Base-by-base conservation (phyloP, 1,140 invertebrate species). In the Zaprionus tsacasi region DNA sequence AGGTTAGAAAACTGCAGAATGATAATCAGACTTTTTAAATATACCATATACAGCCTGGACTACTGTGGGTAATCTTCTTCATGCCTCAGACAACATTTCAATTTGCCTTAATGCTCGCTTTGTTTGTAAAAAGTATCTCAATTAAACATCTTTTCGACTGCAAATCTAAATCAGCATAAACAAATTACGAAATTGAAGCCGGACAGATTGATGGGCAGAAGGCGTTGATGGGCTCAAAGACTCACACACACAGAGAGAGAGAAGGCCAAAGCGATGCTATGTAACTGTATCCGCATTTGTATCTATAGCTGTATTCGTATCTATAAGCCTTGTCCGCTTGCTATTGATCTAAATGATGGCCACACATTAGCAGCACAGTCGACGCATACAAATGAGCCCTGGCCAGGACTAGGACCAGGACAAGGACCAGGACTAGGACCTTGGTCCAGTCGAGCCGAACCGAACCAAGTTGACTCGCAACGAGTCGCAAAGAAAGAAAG, bases 301-400 rank as follows among this genome's bases (percentile, higher is more conserved):
- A 67, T 79, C 54, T 76, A 17, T 67, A 60, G 68, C 43, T 76
- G 52, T 67, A 60, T 70, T 65, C 66, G 52, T 66, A 66, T 64
- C 70, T 72, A 35, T 38, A 55, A 55, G 66, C 61, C 67, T 50
- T 59, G 59, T 71, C 52, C 63, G 72, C 57, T 68, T 66, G 61
- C 76, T 87, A 86, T 86, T 87, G 82, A 88, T 89, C 85, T 89
- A 81, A 88, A 89, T 81, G 85, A 89, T 88, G 85, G 81, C 75
- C 81, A 76, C 75, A 88, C 81, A 88, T 88, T 85, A 88, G 81
- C 85, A 81, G 60, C 71, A 72, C 75, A 81, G 85, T 57, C 81
- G 78, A 74, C 86, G 85, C 85, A 88, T 88, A 88, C 75, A 88
- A 88, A 88, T 88, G 79, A 89, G 85, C 66, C 67, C 40, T 38